Conservation (phyloP, 2,888 invertebrate genomes). For the Chironomus riparius region DNA sequence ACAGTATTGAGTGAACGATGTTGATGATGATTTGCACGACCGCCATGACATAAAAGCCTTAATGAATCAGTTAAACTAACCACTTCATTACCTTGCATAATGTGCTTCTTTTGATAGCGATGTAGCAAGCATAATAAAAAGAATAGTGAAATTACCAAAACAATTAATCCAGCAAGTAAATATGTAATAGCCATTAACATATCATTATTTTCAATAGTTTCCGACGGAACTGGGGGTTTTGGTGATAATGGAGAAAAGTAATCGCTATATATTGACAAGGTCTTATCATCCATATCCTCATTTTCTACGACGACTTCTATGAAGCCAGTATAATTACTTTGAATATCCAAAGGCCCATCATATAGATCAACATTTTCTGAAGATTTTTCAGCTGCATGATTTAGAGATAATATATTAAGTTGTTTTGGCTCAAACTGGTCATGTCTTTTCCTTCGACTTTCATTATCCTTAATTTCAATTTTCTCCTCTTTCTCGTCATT, state of each 20-base stretch:
- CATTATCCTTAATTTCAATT: constrained; percentile 23
- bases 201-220: constrained; percentile 40
- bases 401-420: constrained; percentile 11
- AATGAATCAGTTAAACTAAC: constrained; percentile 57
- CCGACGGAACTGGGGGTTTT: constrained; percentile 45
- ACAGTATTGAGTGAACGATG: constrained; percentile 54
- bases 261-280: constrained; percentile 60
- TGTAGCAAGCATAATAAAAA: constrained; percentile 56
- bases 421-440: constrained; percentile 24
- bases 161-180: constrained; percentile 49
- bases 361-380: constrained; percentile 43
- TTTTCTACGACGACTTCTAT: constrained; percentile 56
- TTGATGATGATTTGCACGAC: constrained; percentile 45
- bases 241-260: constrained; percentile 66
- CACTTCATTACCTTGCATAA: constrained; percentile 57
- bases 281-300: constrained; percentile 40
- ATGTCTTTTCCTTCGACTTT: constrained; percentile 28
- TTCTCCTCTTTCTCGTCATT: background rate
- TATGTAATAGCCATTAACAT: constrained; percentile 38
- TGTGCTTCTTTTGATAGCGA: constrained; percentile 54
- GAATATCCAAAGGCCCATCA: constrained; percentile 67
- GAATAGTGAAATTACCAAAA: constrained; percentile 53
- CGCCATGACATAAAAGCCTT: constrained; percentile 44
- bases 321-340: constrained; percentile 76
- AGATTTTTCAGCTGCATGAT: constrained; percentile 1